Evolutionary conservation across 2,888 invertebrate genomes (phyloP).

Genomic region (Meandrusa payeni): DNA sequence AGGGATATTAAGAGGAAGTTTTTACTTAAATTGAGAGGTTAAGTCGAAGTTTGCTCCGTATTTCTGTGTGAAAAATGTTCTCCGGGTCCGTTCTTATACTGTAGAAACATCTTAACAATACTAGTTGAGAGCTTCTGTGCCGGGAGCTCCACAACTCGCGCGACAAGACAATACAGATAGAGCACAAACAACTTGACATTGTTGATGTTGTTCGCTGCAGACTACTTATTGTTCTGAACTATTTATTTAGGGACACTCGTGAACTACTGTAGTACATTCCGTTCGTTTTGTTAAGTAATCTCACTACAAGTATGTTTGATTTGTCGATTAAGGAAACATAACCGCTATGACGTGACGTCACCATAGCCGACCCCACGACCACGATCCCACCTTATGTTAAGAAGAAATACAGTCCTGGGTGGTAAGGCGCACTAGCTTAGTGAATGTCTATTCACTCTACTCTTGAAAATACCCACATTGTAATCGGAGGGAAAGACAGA

Average conservation of each 20-base stretch:
- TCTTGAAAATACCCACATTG: too few species aligned
- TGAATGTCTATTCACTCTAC: too few species aligned
- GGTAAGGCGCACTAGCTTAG: too few species aligned
- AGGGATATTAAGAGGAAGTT: too few species aligned
- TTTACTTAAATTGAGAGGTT: conserved; percentile 9
- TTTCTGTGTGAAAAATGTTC: conserved; percentile 13
- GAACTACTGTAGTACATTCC: background rate
- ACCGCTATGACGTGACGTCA: too few species aligned
- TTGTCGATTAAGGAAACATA: too few species aligned
- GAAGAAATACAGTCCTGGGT: too few species aligned
- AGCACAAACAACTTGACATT: conserved; percentile 22
- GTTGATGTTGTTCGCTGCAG: conserved; percentile 15
- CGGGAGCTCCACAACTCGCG: conserved; percentile 3
- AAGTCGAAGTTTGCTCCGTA: background rate
- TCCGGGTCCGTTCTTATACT: conserved; percentile 2
- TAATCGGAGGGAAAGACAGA: too few species aligned
- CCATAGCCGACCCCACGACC: too few species aligned
- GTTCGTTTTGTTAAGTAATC: conserved; percentile 3
- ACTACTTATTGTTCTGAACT: conserved; percentile 18
- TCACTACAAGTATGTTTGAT: background rate
- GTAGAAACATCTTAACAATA: conserved; percentile 19
- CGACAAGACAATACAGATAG: conserved; percentile 14
- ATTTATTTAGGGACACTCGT: conserved; percentile 13
- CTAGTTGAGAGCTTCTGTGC: conserved; percentile 14
- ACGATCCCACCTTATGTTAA: too few species aligned